phyloP scores from a whole-genome alignment of 2,888 invertebrate species.

The Drosophila formosana region DNA sequence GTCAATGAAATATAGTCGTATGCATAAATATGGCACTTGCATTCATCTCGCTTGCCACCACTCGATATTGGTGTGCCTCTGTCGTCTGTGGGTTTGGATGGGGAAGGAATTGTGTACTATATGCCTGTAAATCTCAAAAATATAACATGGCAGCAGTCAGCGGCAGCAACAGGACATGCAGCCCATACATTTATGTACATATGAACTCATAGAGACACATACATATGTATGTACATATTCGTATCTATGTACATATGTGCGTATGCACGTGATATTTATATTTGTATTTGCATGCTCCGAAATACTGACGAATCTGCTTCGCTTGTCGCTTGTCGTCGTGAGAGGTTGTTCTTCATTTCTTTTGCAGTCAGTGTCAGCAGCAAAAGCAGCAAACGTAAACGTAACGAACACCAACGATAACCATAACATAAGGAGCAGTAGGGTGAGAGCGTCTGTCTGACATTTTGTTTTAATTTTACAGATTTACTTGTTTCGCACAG shows the following conservation, averaged over 20 bases:
- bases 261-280: background rate
- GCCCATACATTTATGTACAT: constrained; percentile 17
- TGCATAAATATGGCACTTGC: constrained; percentile 55
- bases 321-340: constrained; percentile 22
- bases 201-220: background rate
- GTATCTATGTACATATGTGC: background rate
- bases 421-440: constrained; percentile 1
- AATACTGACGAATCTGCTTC: constrained; percentile 45
- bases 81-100: background rate
- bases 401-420: constrained; percentile 1
- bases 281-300: constrained; percentile 9
- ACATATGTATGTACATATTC: too few relatives aligned
- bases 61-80: constrained; percentile 8
- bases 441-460: constrained; percentile 41
- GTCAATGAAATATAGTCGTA: constrained; percentile 45
- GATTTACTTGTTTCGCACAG: constrained; percentile 66
- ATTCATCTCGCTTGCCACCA: constrained; percentile 1
- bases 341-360: constrained; percentile 27
- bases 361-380: constrained; percentile 30
- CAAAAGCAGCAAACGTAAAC: constrained; percentile 1
- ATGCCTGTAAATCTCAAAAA: constrained; percentile 53
- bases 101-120: background rate
- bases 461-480: constrained; percentile 76
- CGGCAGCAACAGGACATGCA: constrained; percentile 44
- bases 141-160: constrained; percentile 55